Conservation (phyloP, 2,113 vertebrate genomes). For the Hippoglossus stenolepis region DNA sequence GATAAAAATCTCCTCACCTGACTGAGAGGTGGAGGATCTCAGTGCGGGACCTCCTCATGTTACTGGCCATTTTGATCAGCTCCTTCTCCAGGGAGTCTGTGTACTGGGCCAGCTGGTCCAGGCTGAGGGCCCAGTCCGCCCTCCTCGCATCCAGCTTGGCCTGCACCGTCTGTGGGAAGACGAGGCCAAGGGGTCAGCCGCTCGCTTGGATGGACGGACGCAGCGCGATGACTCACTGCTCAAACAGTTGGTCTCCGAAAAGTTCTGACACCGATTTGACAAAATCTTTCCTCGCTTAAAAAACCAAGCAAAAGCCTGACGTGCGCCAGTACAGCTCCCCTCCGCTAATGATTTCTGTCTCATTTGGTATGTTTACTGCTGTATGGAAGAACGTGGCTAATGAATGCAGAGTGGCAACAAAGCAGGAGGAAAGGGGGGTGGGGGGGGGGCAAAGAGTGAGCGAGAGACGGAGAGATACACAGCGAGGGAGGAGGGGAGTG, state of each 20-base stretch:
- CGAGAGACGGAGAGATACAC: conserved; percentile 32
- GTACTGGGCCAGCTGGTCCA: conserved; percentile 85
- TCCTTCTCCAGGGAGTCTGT: conserved; percentile 86
- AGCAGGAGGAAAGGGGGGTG: conserved; percentile 34
- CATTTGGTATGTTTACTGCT: conserved; percentile 72
- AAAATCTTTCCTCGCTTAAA: conserved; percentile 13
- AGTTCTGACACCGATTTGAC: conserved; percentile 32
- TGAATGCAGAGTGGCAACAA: conserved; percentile 74
- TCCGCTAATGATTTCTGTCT: conserved; percentile 61
- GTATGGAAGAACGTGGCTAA: conserved; percentile 69
- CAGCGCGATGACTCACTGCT: not conserved
- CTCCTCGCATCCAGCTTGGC: conserved; percentile 80
- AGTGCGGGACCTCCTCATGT: conserved; percentile 86
- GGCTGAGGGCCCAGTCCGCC: conserved; percentile 80
- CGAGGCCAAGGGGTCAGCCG: conserved; percentile 36
- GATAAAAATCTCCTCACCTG: conserved; percentile 80
- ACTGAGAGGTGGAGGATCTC: conserved; percentile 87
- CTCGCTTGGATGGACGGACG: not conserved
- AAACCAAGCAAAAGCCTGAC: not conserved
- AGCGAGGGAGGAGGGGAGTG: conserved; percentile 65
- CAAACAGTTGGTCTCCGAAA: conserved; percentile 13
- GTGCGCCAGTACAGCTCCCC: conserved; percentile 16
- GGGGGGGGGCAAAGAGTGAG: not conserved
- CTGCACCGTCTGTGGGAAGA: conserved; percentile 69
- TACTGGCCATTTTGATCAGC: conserved; percentile 84